Conservation (phyloP, 2,797 vertebrate species). For the Siniperca obscura region DNA sequence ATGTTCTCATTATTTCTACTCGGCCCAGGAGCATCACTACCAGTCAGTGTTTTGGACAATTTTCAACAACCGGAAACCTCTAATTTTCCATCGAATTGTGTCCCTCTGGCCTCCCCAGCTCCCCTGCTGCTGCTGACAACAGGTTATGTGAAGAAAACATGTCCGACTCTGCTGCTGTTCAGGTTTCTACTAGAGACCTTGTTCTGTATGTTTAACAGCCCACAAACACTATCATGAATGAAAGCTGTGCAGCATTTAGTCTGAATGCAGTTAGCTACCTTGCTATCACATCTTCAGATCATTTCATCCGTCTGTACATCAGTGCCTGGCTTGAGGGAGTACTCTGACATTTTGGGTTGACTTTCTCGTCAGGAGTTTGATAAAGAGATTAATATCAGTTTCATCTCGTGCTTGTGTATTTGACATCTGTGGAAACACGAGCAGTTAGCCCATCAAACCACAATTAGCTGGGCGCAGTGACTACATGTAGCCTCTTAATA, state of each 20-base stretch:
- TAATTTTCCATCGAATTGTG: constrained; percentile 37
- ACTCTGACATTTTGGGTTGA: no score
- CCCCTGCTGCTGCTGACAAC: constrained; percentile 22
- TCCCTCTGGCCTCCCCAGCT: not conserved
- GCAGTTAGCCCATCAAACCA: no score
- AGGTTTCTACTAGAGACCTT: not conserved
- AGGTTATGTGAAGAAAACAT: constrained; percentile 7
- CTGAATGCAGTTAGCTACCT: not conserved
- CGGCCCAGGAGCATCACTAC: constrained; percentile 30
- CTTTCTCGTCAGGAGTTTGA: not conserved
- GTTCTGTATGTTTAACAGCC: not conserved
- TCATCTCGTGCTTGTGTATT: not conserved
- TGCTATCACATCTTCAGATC: no score
- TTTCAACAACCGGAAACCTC: constrained; percentile 33
- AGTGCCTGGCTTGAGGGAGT: no score
- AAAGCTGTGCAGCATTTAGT: not conserved
- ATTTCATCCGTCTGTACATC: no score
- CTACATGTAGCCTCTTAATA: no score
- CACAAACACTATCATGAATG: not conserved
- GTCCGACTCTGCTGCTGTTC: constrained; percentile 10
- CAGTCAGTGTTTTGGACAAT: constrained; percentile 45
- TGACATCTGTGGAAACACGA: no score
- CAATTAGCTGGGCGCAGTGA: no score
- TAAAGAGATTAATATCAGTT: not conserved
- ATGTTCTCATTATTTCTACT: constrained; percentile 61